Base-by-base conservation (phyloP, 2,888 invertebrate genomes). In the Thecocarcelia acutangulata region DNA sequence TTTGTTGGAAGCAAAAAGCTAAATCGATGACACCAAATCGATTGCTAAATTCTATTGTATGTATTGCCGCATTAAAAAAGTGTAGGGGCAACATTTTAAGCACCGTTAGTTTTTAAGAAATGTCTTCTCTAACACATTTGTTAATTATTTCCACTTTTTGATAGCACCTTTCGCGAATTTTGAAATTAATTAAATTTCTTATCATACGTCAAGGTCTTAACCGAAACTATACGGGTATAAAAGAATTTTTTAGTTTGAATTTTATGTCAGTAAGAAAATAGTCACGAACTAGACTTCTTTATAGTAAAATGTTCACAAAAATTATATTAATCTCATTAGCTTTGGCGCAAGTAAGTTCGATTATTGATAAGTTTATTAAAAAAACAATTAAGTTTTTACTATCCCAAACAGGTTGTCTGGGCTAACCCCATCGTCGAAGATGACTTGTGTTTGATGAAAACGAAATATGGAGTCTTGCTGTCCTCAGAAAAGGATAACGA, bases 401-500 rank as follows among this genome's bases (percentile, higher is more conserved):
- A 1, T 40, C 9, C 3, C 8, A 1, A 4, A 37, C 21, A 73
- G 72, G 12, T 13, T 9, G 15, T 50, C 5, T 59, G 66, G 66
- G 24, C 66, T 6, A 58, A 50, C 4, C 42, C 59, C 6, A 17
- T 5, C 1, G 3, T 33, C 28, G 37, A 24, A 0, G 58, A 58
- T 4, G 74, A 74, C 46, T 50, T 74, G 17, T 74, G 74, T 58
- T 21, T 48, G 17, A 48, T 58, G 42, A 48, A 58, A 8, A 58
- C 17, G 13, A 48, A 66, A 66, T 58, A 74, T 50, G 24, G 24
- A 12, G 11, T 24, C 3, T 19, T 58, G 17, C 48, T 42, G 28
- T 58, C 64, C 1, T 40, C 66, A 0, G 66, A 66, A 28, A 64
- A 11, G 1, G 81, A 81, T n/a, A 15, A 19, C 1, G 3, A 13